Evolutionary conservation across 37 sponge, comb jelly and placozoan species (phyloP).

Genomic region (Hexactinellida sp.): DNA sequence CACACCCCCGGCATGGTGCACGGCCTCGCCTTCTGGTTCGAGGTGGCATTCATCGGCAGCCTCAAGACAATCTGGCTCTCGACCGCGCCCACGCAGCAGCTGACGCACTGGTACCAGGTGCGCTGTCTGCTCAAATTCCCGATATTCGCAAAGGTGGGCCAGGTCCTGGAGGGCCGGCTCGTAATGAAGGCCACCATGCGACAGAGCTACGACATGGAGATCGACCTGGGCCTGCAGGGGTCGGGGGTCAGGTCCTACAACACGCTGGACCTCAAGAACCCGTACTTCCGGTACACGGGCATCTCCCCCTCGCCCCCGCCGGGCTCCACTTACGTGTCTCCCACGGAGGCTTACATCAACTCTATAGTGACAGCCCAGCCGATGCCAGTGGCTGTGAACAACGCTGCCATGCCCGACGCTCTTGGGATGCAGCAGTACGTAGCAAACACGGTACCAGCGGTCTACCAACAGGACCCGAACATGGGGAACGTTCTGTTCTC

Average conservation of each 20-base stretch:
- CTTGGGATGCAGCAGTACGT: neutral
- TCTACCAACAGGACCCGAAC: constrained; percentile 16
- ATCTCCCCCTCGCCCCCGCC: constrained; percentile 40
- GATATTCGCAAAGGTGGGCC: constrained; percentile 46
- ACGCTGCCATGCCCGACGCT: neutral
- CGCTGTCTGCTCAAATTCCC: constrained; percentile 73
- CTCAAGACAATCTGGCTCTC: constrained; percentile 78
- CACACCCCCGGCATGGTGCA: constrained; percentile 60
- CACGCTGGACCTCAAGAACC: constrained; percentile 88
- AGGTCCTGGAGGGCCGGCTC: constrained; percentile 51
- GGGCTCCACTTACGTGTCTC: constrained; percentile 23
- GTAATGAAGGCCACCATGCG: constrained; percentile 71
- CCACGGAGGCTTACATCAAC: neutral
- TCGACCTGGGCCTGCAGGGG: constrained; percentile 38
- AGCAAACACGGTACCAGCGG: neutral
- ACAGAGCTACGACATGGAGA: constrained; percentile 70
- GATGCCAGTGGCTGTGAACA: neutral
- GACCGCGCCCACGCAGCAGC: constrained; percentile 89
- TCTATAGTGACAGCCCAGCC: neutral
- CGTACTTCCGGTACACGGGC: constrained; percentile 87
- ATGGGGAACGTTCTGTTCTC: neutral
- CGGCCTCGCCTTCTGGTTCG: constrained; percentile 99
- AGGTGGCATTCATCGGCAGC: constrained; percentile 71
- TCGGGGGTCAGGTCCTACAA: constrained; percentile 19
- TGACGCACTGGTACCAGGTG: constrained; percentile 99